These are phyloP conservation scores for Aleiodes alternator DNA, from an alignment of 2,888 invertebrate species.

Conservation along the genomic window DNA sequence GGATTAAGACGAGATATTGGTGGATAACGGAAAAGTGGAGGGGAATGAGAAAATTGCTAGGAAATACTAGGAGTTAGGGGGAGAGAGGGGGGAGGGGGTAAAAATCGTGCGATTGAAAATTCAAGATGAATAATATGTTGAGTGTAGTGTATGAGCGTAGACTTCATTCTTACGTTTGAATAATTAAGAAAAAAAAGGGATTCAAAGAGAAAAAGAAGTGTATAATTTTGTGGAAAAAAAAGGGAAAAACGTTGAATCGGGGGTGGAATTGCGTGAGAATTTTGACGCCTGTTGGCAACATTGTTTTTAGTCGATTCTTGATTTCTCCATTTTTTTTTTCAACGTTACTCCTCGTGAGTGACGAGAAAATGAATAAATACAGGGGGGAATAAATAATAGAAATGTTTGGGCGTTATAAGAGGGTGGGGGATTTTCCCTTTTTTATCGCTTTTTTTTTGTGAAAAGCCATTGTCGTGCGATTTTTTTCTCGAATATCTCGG, in stretches of 20 bases:
- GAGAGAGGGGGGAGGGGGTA: constrained; percentile 16
- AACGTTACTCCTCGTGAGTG: too few species aligned
- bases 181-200: constrained; percentile 4
- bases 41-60: constrained; percentile 39
- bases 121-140: constrained; percentile 27
- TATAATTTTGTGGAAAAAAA: constrained; percentile 17
- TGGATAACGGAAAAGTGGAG: neutral
- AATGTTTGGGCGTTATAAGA: too few species aligned
- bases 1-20: constrained; percentile 6
- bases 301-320: too few species aligned
- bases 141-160: neutral
- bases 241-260: neutral
- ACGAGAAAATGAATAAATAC: too few species aligned
- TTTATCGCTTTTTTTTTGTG: too few species aligned
- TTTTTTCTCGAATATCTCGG: too few species aligned
- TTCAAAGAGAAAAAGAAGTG: constrained; percentile 1
- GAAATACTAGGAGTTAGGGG: neutral
- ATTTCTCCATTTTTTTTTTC: too few species aligned
- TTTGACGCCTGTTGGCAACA: constrained; percentile 28
- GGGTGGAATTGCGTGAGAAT: constrained; percentile 19
- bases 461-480: too few species aligned
- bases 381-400: too few species aligned
- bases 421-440: too few species aligned
- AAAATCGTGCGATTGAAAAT: constrained; percentile 28
- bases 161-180: neutral